Evolutionary conservation across 2,888 invertebrate genomes (phyloP), one percentile per base, ranked within the genome.

Genomic region (Melipona bicolor): DNA sequence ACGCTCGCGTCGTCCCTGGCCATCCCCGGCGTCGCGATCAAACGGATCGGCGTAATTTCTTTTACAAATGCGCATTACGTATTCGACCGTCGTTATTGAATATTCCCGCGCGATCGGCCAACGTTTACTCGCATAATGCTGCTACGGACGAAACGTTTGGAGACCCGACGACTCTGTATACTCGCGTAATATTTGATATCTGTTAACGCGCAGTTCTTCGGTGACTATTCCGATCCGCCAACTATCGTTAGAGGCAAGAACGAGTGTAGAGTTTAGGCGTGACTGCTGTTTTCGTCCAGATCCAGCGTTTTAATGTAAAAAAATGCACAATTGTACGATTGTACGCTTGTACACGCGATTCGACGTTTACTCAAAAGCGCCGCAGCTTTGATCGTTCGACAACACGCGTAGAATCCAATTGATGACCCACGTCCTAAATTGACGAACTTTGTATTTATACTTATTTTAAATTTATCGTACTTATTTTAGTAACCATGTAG

Each of bases 11-110:
- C 62, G 32, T 36, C 32, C 32, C 4, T 62, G 21, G 36, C 21
- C 32, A 75, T 75, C 74, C 72, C n/a, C 15, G n/a, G 75, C 43
- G 71, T 71, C 81, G 67, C 72, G 74, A 75, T 79, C 75, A 49
- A 61, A 75, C 73, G 83, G 73, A 85, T 87, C 71, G 83, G 43
- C 65, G 85, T 77, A 79, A 72, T 74, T 87, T 80, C 78, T 65
- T 86, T 85, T 79, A 77, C 68, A 64, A 76, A 67, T 67, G 65
- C 65, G 74, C 86, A 65, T 74, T 67, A 65, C 67, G 74, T 81
- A 65, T 65, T 74, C 73, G 79, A 79, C 76, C 73, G 77, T 62
- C 65, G 64, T 76, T 49, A 50, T 67, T 54, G 43, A 75, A 75
- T 65, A 65, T 54, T 75, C 54, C 43, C 43, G 5, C 52, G 9